phyloP scores from a whole-genome alignment of 2,113 vertebrate genomes.

The Cranoglanis bouderius region DNA sequence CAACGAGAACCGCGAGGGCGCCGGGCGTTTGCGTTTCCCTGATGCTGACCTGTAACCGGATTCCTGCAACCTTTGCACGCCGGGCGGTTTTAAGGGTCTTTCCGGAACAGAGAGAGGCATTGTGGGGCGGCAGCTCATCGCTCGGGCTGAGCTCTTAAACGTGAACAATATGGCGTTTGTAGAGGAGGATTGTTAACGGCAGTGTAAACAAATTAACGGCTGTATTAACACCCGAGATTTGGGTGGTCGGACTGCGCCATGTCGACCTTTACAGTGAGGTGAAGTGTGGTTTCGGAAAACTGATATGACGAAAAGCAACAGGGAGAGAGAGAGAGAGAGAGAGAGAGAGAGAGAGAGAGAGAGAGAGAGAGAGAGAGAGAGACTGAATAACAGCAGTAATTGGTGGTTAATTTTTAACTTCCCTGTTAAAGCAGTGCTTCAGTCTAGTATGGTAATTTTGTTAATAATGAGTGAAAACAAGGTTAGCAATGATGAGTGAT shows the following conservation, averaged over 20 bases:
- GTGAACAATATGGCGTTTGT: conserved; percentile 10
- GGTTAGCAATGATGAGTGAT: neutral
- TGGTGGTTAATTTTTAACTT: neutral
- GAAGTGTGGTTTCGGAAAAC: neutral
- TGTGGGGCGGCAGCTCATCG: conserved; percentile 46
- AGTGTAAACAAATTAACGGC: conserved; percentile 50
- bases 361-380: neutral
- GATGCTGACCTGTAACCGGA: conserved; percentile 53
- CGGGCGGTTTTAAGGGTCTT: conserved; percentile 44
- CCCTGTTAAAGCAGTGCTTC: neutral
- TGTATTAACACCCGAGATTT: conserved; percentile 29
- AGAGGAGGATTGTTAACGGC: conserved; percentile 47
- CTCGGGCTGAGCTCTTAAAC: conserved; percentile 39
- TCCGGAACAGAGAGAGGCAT: conserved; percentile 50
- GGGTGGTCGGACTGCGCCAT: conserved; percentile 43
- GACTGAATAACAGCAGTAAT: neutral
- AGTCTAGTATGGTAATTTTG: neutral
- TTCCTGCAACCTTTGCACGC: conserved; percentile 44
- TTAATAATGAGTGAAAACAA: neutral
- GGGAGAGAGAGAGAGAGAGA: neutral
- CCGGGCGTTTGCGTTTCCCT: conserved; percentile 21
- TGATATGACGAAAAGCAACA: neutral
- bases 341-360: neutral
- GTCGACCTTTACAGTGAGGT: conserved; percentile 7
- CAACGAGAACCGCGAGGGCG: conserved; percentile 21